Evolutionary conservation across 2,888 invertebrate species (phyloP), one percentile per base, ranked within the genome.

Genomic region (Melanchra persicariae): DNA sequence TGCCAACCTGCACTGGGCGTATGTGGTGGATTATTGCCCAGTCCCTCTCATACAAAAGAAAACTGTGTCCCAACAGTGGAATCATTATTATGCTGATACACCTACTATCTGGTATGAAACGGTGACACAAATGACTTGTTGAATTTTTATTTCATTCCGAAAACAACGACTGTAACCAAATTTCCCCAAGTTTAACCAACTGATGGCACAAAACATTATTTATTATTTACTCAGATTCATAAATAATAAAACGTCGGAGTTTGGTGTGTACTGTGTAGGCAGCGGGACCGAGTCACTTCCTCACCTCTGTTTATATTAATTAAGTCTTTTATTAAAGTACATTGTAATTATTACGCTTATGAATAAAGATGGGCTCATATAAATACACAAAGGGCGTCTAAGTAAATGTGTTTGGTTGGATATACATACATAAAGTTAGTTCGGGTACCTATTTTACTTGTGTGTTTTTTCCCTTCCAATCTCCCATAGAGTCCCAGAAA

Each of bases 321-420:
- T 59, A 77, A 79, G 74, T 62, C 54, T 74, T 77, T 74, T 66
- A 79, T 68, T 74, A 74, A 77, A 77, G 61, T 52, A 68, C 60
- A 58, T 64, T 64, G 63, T 74, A 30, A 75, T 79, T 80, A 64
- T 74, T 45, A 52, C 57, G 64, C 52, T 78, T 69, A 78, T 79
- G 77, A 78, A 78, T 78, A 78, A 78, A 79, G 34, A 76, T 78
- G 40, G 37, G 43, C 55, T 34, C 30, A 52, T 66, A 79, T 49
- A 59, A 66, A 73, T 65, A 76, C 40, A 74, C 17, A 55, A 78
- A 64, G 51, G 55, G 10, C 12, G 43, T 37, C 24, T 66, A 66
- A 55, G 45, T 79, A 66, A 47, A 76, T 59, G 60, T 8, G 37
- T 47, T 60, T 17, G 43, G 57, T 24, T 34, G 37, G 52, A 40